These are phyloP conservation scores for Drosophila setosimentum DNA, from an alignment of 2,888 invertebrate genomes.

Conservation along the genomic window DNA sequence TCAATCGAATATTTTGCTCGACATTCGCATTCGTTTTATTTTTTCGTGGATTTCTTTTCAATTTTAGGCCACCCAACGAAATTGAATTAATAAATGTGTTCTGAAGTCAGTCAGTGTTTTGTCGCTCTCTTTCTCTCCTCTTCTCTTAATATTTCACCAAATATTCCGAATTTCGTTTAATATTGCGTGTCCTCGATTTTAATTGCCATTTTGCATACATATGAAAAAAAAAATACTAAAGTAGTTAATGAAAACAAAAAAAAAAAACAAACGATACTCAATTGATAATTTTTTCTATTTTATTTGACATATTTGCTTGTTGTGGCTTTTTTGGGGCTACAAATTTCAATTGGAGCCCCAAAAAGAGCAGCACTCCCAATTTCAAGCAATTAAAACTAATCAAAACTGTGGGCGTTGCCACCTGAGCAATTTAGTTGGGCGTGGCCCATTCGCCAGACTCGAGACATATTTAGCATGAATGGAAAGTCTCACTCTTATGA, in stretches of 20 bases:
- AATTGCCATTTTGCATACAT: constrained; percentile 66
- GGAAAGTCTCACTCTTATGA: constrained; percentile 21
- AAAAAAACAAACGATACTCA: constrained; percentile 32
- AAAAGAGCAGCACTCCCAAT: constrained; percentile 36
- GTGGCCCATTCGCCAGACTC: constrained; percentile 7
- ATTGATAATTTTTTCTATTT: constrained; percentile 52
- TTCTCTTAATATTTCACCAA: constrained; percentile 4
- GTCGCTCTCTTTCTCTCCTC: neutral
- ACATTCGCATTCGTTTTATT: constrained; percentile 15
- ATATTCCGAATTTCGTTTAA: constrained; percentile 29
- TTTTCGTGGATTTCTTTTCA: constrained; percentile 40
- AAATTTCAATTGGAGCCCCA: constrained; percentile 57
- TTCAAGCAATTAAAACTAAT: constrained; percentile 55
- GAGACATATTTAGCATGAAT: constrained; percentile 14
- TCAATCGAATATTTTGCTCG: constrained; percentile 60
- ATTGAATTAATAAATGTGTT: constrained; percentile 56
- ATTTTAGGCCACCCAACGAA: constrained; percentile 20
- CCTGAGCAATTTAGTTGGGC: constrained; percentile 45
- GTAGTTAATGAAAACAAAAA: constrained; percentile 37
- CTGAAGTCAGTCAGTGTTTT: constrained; percentile 20
- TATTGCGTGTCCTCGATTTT: constrained; percentile 40
- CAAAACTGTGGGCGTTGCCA: constrained; percentile 47
- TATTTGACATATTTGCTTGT: constrained; percentile 43
- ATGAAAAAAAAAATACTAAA: constrained; percentile 21
- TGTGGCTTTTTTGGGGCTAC: constrained; percentile 15